Evolutionary conservation across 2,888 invertebrate genomes (phyloP).

Genomic region (Chymomyza procnemis): DNA sequence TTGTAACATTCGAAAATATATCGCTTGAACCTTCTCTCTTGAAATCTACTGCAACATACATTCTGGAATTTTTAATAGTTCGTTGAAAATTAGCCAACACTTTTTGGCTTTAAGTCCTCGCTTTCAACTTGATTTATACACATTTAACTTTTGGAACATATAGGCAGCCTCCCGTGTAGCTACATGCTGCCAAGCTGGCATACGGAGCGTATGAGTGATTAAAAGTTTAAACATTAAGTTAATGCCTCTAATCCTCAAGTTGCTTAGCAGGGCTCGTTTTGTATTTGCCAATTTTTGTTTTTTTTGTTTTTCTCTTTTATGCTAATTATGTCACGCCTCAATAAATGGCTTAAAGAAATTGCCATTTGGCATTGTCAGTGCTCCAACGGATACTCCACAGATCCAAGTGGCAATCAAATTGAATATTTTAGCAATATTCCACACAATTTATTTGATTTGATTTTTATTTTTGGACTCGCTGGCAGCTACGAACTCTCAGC

Average conservation of each 20-base stretch:
- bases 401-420: neutral
- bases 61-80: too few species aligned
- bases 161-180: neutral
- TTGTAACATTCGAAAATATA: neutral
- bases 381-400: neutral
- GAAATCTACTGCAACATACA: too few species aligned
- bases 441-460: conserved; percentile 9
- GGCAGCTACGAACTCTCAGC: neutral
- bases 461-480: conserved; percentile 11
- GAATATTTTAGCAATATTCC: conserved; percentile 20
- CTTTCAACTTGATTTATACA: neutral
- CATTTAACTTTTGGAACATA: neutral
- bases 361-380: conserved; percentile 16
- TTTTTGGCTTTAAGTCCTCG: neutral
- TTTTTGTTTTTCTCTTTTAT: conserved; percentile 38
- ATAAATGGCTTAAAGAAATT: conserved; percentile 49
- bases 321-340: conserved; percentile 67
- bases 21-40: too few species aligned
- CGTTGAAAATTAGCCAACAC: too few species aligned
- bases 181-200: neutral
- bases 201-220: conserved; percentile 67
- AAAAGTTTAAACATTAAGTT: conserved; percentile 66
- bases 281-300: neutral
- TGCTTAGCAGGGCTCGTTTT: neutral
- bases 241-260: conserved; percentile 53